phyloP scores from a whole-genome alignment of 2,797 vertebrate genomes.

The Sciurus vulgaris region DNA sequence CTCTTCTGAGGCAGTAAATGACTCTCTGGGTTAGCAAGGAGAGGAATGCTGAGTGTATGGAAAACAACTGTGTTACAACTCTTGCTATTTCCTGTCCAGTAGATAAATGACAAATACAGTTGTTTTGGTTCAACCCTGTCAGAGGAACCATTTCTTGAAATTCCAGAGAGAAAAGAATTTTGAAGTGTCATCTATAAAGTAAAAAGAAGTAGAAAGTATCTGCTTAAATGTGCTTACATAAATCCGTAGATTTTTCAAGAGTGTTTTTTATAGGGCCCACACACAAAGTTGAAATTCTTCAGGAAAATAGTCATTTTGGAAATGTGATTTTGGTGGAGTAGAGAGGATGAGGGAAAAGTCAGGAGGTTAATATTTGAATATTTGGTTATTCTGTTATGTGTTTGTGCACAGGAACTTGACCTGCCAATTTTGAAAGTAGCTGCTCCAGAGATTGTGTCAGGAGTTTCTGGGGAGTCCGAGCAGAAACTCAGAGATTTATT shows the following conservation, averaged over 20 bases:
- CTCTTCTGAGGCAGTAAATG: not conserved
- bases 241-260: not conserved
- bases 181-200: not conserved
- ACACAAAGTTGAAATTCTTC: not conserved
- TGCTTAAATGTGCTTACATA: not conserved
- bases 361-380: not conserved
- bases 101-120: not conserved
- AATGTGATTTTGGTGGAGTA: not conserved
- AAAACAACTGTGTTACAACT: not conserved
- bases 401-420: conserved; percentile 91
- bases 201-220: not conserved
- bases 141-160: not conserved
- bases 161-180: not conserved
- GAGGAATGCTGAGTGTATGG: not conserved
- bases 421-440: conserved; percentile 96
- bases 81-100: not conserved
- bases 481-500: conserved; percentile 97
- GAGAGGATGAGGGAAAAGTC: not conserved
- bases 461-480: conserved; percentile 97
- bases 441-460: conserved; percentile 96
- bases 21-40: not conserved
- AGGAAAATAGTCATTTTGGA: not conserved
- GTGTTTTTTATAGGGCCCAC: not conserved
- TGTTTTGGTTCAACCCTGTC: not conserved
- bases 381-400: not conserved